phyloP scores from a whole-genome alignment of 53 echinoderm and acorn worm species.

The Luidia sarsii region DNA sequence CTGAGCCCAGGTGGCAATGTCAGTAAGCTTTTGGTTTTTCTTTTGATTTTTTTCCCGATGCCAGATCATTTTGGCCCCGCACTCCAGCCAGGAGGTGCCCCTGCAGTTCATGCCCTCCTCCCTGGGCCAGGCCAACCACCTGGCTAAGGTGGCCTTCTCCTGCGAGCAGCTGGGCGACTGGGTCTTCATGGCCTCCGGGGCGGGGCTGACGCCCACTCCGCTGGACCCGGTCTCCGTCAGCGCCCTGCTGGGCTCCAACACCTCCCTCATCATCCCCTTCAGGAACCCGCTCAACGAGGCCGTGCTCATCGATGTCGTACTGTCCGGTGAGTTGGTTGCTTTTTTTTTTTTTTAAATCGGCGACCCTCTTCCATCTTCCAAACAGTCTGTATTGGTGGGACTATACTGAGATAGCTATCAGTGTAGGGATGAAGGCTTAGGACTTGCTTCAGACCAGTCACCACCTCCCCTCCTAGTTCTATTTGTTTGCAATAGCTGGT shows the following conservation, averaged over 20 bases:
- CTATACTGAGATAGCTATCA: too few species aligned
- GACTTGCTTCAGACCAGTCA: too few species aligned
- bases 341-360: too few species aligned
- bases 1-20: too few species aligned
- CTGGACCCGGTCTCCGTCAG: conserved; percentile 95
- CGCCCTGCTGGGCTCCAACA: conserved; percentile 87
- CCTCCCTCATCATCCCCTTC: conserved; percentile 95
- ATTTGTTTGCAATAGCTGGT: too few species aligned
- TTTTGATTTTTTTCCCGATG: background rate
- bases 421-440: too few species aligned
- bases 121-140: conserved; percentile 86
- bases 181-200: conserved; percentile 88
- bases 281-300: conserved; percentile 89
- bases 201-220: conserved; percentile 85
- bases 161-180: conserved; percentile 95
- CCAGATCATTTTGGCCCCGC: conserved; percentile 87
- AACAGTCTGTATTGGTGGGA: too few species aligned
- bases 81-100: conserved; percentile 82
- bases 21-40: too few species aligned
- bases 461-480: too few species aligned
- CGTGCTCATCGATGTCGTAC: conserved; percentile 83
- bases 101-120: conserved; percentile 98
- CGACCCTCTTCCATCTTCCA: too few species aligned
- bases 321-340: conserved; percentile 91
- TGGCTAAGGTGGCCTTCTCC: conserved; percentile 84